Evolutionary conservation across 1,140 invertebrate species (phyloP).

Genomic region (Aethina tumida): DNA sequence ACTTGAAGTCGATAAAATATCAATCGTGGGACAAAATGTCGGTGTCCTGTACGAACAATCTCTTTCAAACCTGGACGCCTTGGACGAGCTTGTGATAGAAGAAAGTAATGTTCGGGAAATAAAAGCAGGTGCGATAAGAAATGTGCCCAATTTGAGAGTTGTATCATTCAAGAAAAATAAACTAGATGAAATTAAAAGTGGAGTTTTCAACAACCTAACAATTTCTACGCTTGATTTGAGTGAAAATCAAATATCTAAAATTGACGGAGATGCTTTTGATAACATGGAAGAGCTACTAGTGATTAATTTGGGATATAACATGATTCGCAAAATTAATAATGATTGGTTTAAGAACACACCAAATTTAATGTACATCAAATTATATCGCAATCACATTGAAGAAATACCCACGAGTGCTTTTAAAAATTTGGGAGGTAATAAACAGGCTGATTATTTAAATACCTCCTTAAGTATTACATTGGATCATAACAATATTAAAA

Average conservation of each 20-base stretch:
- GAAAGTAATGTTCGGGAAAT: slow-evolving; percentile 16
- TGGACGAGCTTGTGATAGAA: slow-evolving; percentile 22
- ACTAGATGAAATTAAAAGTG: slow-evolving; percentile 12
- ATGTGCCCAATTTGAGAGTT: slow-evolving; percentile 14
- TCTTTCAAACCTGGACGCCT: slow-evolving; percentile 14
- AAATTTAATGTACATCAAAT: slow-evolving; percentile 13
- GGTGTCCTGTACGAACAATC: slow-evolving; percentile 17
- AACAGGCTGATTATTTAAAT: slow-evolving; percentile 10
- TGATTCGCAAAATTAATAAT: neutral
- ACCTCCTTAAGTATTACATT: slow-evolving; percentile 17
- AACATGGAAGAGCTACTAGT: slow-evolving; percentile 15
- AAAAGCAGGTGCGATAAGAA: slow-evolving; percentile 18
- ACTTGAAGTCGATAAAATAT: slow-evolving; percentile 14
- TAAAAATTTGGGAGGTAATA: slow-evolving; percentile 12
- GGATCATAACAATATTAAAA: slow-evolving; percentile 19
- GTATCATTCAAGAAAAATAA: slow-evolving; percentile 15
- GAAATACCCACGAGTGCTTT: slow-evolving; percentile 17
- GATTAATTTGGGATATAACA: slow-evolving; percentile 14
- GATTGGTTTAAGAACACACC: slow-evolving; percentile 20
- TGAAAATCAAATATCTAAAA: slow-evolving; percentile 13
- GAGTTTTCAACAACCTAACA: slow-evolving; percentile 17
- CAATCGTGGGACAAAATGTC: slow-evolving; percentile 16
- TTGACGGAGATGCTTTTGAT: slow-evolving; percentile 13
- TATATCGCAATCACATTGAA: slow-evolving; percentile 17
- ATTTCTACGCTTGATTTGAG: slow-evolving; percentile 16